phyloP scores from a whole-genome alignment of 1,140 invertebrate genomes.

The Sipha flava region DNA sequence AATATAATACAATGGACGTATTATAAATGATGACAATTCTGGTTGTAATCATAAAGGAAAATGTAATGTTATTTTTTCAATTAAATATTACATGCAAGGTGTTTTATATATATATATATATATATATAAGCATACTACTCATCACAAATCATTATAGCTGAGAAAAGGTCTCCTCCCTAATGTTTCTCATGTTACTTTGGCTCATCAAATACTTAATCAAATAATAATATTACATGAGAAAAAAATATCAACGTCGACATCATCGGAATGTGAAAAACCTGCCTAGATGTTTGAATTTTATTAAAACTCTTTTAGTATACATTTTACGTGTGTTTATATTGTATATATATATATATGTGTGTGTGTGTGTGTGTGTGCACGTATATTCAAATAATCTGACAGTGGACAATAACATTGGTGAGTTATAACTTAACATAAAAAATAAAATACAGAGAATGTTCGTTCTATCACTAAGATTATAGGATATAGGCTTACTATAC shows the following conservation, averaged over 20 bases:
- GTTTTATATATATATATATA: not conserved
- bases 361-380: too few species aligned
- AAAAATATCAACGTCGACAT: not conserved
- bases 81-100: not conserved
- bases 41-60: too few species aligned
- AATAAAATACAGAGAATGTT: not conserved
- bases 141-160: not conserved
- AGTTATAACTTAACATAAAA: not conserved
- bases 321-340: too few species aligned
- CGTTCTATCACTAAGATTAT: not conserved
- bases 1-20: too few species aligned
- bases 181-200: not conserved
- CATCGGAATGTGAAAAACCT: conserved; percentile 2
- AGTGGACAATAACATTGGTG: not conserved
- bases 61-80: too few species aligned
- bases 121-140: not conserved
- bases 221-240: not conserved
- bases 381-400: not conserved
- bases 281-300: not conserved
- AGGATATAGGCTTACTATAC: not conserved
- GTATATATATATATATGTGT: too few species aligned
- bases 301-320: not conserved
- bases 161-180: not conserved
- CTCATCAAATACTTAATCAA: not conserved
- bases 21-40: too few species aligned